Percentiles rank a stretch among this genome's conserved stretches.
Evolutionary conservation across 2,113 vertebrate genomes (phyloP).

Genomic region (Zosterops japonicus): DNA sequence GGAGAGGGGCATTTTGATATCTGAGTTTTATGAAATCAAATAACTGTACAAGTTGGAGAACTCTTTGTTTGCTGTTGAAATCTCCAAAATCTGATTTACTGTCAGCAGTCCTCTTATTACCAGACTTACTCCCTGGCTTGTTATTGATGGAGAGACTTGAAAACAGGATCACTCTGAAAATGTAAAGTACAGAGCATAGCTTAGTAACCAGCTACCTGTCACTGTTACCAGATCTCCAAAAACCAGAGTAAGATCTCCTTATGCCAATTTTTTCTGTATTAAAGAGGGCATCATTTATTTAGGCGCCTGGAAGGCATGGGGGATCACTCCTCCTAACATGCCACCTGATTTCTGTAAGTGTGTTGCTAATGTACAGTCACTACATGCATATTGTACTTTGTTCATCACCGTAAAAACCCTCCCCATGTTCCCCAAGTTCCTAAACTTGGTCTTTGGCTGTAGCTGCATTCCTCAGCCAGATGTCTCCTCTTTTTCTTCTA

Average conservation of each 20-base stretch:
- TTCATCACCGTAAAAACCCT: background rate
- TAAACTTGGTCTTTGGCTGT: background rate
- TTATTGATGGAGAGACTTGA: background rate
- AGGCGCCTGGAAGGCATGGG: background rate
- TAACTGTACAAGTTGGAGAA: background rate
- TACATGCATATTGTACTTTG: background rate
- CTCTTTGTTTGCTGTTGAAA: background rate
- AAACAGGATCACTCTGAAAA: background rate
- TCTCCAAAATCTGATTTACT: background rate
- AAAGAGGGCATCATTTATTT: background rate
- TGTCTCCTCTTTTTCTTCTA: background rate
- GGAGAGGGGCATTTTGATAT: background rate
- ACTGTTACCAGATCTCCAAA: background rate
- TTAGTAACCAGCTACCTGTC: background rate
- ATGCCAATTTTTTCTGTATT: background rate
- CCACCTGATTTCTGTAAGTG: fast-evolving
- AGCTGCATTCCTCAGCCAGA: background rate
- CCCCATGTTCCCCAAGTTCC: background rate
- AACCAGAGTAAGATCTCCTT: background rate
- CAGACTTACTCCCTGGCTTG: background rate
- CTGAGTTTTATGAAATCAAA: background rate
- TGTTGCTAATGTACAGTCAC: background rate
- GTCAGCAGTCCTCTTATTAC: background rate
- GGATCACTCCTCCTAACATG: background rate
- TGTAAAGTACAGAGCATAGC: background rate